Evolutionary conservation across 2,113 vertebrate species (phyloP), one percentile per base, ranked within the genome.

Genomic region (Clinocottus analis): DNA sequence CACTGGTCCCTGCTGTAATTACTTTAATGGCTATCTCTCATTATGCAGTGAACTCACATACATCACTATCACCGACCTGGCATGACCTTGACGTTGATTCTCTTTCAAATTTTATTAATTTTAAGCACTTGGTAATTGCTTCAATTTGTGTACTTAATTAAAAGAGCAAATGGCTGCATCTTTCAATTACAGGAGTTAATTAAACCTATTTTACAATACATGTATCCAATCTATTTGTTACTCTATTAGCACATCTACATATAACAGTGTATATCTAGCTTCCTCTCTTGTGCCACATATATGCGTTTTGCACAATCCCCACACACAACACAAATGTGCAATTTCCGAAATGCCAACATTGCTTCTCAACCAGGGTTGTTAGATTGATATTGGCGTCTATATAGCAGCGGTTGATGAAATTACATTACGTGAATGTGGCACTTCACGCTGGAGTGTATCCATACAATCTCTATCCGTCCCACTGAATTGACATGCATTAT

Each of bases 351-450:
- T 68, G 72, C 37, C 53, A 76, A 21, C 14, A 55, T 43, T 43
- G 61, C 59, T 41, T 56, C 47, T 66, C 58, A 79, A 25, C 62
- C 60, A 51, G 33, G 39, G 41, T 16, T 76, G 71, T 75, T 70
- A 25, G 51, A 79, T 83, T 80, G 59, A 80, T 72, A 58, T 58
- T 39, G 23, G 25, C 72, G 19, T 39, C 70, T 8, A 16, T 5
- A 66, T 83, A 83, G 79, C 79, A 41, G 55, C 77, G 60, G 53
- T 49, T 87, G 86, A 88, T 86, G 79, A 85, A 80, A 80, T 62
- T 49, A 64, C 47, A 62, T 73, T 53, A 13, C 59, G 81, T n/a
- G 37, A 75, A 83, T 68, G 79, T 85, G 84, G 59, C 84, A 79
- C 83, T 78, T 85, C 43, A 53, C 49, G 64, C 80, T 76, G 45